phyloP scores from a whole-genome alignment of 2,888 invertebrate genomes.

The Zaprionus obscuricornis region DNA sequence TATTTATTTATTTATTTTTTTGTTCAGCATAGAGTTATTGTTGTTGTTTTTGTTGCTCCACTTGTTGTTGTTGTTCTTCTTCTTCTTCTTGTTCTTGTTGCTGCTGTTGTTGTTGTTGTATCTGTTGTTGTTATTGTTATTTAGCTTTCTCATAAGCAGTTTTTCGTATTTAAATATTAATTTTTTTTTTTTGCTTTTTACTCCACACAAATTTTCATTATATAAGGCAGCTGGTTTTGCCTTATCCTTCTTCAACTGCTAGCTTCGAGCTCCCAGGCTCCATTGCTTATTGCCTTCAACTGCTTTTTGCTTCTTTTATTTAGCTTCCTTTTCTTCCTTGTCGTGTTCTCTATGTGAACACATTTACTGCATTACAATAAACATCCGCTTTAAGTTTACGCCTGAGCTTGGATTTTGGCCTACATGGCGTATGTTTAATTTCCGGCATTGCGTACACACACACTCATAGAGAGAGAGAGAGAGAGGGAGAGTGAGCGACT shows the following conservation, averaged over 20 bases:
- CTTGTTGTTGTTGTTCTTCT: conserved; percentile 23
- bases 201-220: conserved; percentile 26
- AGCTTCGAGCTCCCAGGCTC: conserved; percentile 4
- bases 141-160: conserved; percentile 50
- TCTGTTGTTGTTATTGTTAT: conserved; percentile 24
- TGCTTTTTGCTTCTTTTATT: conserved; percentile 24
- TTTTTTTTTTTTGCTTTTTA: conserved; percentile 40
- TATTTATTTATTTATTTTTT: conserved; percentile 38
- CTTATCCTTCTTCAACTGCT: not conserved
- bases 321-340: too few relatives aligned
- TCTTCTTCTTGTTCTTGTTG: conserved; percentile 21
- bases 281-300: not conserved
- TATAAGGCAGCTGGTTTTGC: conserved; percentile 16
- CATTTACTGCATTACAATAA: conserved; percentile 56
- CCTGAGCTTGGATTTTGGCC: conserved; percentile 30
- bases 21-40: conserved; percentile 20
- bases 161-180: conserved; percentile 71
- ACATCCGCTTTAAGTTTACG: conserved; percentile 59
- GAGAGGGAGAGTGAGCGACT: not conserved
- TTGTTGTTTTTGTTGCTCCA: conserved; percentile 13
- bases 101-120: conserved; percentile 9
- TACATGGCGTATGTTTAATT: conserved; percentile 69
- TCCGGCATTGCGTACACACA: conserved; percentile 64
- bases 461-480: too few relatives aligned
- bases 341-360: not conserved